phyloP scores from a whole-genome alignment of 2,888 invertebrate species.

The Hydriomena furcata region DNA sequence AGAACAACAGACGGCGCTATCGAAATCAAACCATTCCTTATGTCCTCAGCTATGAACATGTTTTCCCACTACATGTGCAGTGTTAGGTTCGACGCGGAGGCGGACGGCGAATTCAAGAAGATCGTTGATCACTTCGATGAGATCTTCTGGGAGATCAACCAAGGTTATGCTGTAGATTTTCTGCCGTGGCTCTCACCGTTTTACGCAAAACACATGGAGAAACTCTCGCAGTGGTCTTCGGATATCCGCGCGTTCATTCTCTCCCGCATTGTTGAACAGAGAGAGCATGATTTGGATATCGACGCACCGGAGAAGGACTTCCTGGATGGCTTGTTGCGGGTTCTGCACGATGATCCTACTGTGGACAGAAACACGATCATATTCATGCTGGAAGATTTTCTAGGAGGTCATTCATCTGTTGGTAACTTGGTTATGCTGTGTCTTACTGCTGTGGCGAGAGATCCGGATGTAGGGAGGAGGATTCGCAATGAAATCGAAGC shows the following conservation, averaged over 20 bases:
- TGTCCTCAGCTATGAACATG: conserved; percentile 92
- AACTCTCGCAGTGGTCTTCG: conserved; percentile 87
- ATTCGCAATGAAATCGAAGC: conserved; percentile 88
- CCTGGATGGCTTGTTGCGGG: conserved; percentile 89
- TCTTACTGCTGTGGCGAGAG: conserved; percentile 86
- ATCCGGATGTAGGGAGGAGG: conserved; percentile 85
- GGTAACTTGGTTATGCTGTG: conserved; percentile 92
- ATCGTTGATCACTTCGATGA: conserved; percentile 91
- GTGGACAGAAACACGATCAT: conserved; percentile 91
- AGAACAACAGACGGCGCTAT: conserved; percentile 63
- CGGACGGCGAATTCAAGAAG: conserved; percentile 86
- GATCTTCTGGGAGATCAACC: conserved; percentile 96
- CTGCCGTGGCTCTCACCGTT: conserved; percentile 91
- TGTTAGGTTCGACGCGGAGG: conserved; percentile 87
- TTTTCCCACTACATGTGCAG: conserved; percentile 94
- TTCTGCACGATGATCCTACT: conserved; percentile 85
- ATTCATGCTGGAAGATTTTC: conserved; percentile 92
- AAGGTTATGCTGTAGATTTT: conserved; percentile 94
- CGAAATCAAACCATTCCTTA: conserved; percentile 87
- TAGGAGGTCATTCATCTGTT: conserved; percentile 94
- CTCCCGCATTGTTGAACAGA: conserved; percentile 86
- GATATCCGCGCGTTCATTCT: conserved; percentile 89
- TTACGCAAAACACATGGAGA: conserved; percentile 87
- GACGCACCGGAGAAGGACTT: conserved; percentile 88
- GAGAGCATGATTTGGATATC: conserved; percentile 80